Percentiles rank a stretch among this genome's conserved stretches.
These are phyloP conservation scores for Nothoprocta pentlandii DNA, from an alignment of 2,113 vertebrate genomes.

Conservation along the genomic window DNA sequence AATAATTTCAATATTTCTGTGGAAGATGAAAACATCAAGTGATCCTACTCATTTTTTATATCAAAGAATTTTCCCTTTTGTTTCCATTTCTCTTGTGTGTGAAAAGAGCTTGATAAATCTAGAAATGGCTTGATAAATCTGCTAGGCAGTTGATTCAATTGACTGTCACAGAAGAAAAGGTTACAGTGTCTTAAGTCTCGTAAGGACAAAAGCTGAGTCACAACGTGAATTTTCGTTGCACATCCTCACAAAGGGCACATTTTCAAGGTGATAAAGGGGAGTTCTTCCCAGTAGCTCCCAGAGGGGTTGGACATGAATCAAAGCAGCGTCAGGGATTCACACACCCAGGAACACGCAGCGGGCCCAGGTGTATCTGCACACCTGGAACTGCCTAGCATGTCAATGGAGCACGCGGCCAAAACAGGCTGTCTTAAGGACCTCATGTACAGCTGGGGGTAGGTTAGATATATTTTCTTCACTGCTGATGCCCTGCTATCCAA, in stretches of 20 bases:
- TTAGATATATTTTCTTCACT: background rate
- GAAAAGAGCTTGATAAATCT: background rate
- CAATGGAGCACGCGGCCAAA: background rate
- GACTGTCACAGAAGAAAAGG: accelerated
- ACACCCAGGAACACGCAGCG: background rate
- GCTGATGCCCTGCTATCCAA: background rate
- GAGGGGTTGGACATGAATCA: background rate
- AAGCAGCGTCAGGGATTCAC: background rate
- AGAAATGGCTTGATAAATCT: background rate
- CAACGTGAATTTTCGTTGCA: accelerated
- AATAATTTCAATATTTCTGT: no score
- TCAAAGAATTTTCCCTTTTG: background rate
- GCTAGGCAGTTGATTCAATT: background rate
- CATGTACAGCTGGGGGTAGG: background rate
- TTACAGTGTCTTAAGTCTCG: background rate
- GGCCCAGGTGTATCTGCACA: background rate
- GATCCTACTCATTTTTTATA: background rate
- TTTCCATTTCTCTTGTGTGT: background rate
- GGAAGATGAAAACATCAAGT: no score
- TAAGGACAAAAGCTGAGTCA: background rate
- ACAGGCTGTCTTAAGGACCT: background rate
- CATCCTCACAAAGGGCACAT: background rate
- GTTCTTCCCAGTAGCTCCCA: background rate
- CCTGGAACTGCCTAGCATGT: background rate
- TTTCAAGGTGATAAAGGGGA: background rate